Base-by-base conservation (phyloP, 2,797 vertebrate species). In the Falco berigora region DNA sequence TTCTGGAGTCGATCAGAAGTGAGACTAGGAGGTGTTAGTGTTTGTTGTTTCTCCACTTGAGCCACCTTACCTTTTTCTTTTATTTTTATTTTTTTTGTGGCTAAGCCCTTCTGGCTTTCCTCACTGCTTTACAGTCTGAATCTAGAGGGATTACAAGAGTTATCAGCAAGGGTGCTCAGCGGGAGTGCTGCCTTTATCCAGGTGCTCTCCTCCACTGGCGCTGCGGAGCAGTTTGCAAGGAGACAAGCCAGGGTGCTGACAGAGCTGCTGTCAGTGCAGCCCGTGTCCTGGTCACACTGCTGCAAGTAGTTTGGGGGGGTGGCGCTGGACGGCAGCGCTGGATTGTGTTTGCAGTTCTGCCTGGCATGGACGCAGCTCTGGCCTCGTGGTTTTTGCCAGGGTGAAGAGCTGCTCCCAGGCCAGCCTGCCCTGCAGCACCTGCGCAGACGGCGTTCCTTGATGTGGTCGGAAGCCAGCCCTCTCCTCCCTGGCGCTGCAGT, bases 401-500 rank as follows among this genome's bases (percentile, higher is more conserved):
- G 59, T 7, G 4, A 22, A 40, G 4, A 8, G 47, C 32, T 14
- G 38, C 38, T 34, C 38, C 38, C 5, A 14, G 50, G 58, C 27
- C 73, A 32, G 34, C 21, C 53, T 3, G 34, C 28, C 12, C 27
- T 1, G 5, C 36, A 4, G 20, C 5, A 4, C 42, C 42, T 8
- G 14, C 20, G 5, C 30, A 18, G 72, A 7, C 1, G 1, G 25
- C 6, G 6, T 28, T 34, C 55, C 58, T 62, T 6, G 3, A 5
- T 2, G 5, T 2, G 14, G 32, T 23, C 32, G 8, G 61, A 23
- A 63, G 49, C 20, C 49, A 14, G 38, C 47, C 38, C 40, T 44
- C 20, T 55, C 20, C 32, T 55, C 40, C 50, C n/a, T 8, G 2
- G 1, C 3, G 1, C 50, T 5, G 42, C 42, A 2, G 27, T 12